Evolutionary conservation across 2,888 invertebrate genomes (phyloP).

Genomic region (Polydrusus cervinus): DNA sequence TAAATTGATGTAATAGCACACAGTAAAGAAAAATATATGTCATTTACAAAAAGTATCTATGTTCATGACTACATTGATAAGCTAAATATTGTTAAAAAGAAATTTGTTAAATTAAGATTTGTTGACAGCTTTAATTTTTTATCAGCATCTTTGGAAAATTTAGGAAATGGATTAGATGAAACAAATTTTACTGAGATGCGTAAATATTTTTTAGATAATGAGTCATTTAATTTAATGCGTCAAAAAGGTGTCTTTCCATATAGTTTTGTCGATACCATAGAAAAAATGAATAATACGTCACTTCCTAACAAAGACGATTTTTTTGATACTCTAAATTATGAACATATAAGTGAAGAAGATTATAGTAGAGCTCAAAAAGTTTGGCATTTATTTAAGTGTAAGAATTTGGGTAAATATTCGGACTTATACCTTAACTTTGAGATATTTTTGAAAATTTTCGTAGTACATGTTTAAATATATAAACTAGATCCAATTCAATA

Average conservation of each 20-base stretch:
- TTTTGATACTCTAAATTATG: neutral
- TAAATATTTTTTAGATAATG: neutral
- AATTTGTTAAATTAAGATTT: neutral
- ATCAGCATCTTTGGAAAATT: neutral
- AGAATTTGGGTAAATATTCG: conserved; percentile 30
- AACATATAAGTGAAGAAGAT: neutral
- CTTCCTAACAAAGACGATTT: neutral
- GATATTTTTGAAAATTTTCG: too few species aligned
- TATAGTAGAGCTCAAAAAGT: conserved; percentile 31
- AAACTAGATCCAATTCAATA: conserved; percentile 56
- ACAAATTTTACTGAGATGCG: neutral
- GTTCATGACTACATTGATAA: neutral
- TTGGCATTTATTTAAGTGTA: conserved; percentile 36
- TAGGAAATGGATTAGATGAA: neutral
- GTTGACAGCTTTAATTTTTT: neutral
- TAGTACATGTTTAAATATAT: conserved; percentile 44
- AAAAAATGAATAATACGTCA: neutral
- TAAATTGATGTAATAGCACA: neutral
- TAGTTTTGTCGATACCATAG: neutral
- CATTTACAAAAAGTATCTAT: conserved; percentile 4
- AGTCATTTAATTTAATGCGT: neutral
- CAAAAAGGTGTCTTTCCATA: neutral
- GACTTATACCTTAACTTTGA: neutral
- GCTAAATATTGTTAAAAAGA: neutral
- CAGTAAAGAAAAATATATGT: neutral